Conservation (phyloP, 2,888 invertebrate genomes). For the Meiosimyza decipiens region DNA sequence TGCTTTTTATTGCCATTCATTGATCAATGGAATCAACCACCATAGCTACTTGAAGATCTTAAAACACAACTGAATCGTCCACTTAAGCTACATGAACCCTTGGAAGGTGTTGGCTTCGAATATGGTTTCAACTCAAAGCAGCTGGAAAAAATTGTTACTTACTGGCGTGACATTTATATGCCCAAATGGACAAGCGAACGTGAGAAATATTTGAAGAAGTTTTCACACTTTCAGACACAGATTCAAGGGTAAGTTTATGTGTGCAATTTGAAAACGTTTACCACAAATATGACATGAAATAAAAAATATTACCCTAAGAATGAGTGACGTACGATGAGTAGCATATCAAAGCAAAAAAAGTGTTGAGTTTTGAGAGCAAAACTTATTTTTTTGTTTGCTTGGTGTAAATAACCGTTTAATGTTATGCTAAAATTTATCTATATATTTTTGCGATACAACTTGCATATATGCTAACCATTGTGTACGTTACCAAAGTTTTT, state of each 20-base stretch:
- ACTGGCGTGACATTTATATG: slow-evolving; percentile 83
- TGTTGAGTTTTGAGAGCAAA: background rate
- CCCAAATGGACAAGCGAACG: slow-evolving; percentile 72
- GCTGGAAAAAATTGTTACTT: slow-evolving; percentile 75
- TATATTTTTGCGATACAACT: no score
- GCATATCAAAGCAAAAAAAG: background rate
- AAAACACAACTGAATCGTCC: slow-evolving; percentile 71
- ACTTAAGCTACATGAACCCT: slow-evolving; percentile 69
- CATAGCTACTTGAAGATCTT: slow-evolving; percentile 72
- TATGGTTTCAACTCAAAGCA: slow-evolving; percentile 84
- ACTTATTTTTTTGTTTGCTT: no score
- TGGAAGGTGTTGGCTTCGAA: slow-evolving; percentile 77
- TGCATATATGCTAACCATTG: no score
- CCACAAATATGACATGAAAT: background rate
- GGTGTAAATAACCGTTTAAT: no score
- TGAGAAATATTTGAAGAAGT: slow-evolving; percentile 77
- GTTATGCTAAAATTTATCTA: no score
- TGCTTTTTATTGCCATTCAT: slow-evolving; percentile 10
- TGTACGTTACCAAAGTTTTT: no score
- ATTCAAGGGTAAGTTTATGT: slow-evolving; percentile 71
- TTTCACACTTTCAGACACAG: slow-evolving; percentile 79
- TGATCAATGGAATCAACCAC: background rate
- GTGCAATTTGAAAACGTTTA: no score
- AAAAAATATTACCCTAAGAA: background rate
- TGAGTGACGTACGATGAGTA: background rate